Conservation (phyloP, 2,888 invertebrate genomes). For the Omphaloscelis lunosa region DNA sequence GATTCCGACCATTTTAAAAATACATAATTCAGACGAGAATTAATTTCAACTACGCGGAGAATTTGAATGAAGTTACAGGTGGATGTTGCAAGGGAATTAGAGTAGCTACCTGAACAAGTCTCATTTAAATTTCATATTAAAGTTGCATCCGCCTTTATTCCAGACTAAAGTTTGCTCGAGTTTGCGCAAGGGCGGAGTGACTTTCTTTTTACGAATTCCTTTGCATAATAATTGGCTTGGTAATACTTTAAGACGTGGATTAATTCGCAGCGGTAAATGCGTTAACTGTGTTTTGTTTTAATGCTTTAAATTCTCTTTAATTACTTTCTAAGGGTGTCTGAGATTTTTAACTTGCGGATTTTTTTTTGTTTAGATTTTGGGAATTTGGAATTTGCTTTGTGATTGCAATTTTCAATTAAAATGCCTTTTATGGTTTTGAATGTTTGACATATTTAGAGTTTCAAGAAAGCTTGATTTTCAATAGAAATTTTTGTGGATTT, state of each 20-base stretch:
- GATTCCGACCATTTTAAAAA: slow-evolving; percentile 73
- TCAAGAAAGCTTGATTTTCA: not conserved
- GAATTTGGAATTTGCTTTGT: slow-evolving; percentile 15
- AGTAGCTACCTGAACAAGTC: slow-evolving; percentile 72
- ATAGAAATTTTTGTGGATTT: not conserved
- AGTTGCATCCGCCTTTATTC: slow-evolving; percentile 77
- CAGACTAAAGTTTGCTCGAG: slow-evolving; percentile 66
- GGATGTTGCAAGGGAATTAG: slow-evolving; percentile 77
- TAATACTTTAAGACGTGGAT: slow-evolving; percentile 66
- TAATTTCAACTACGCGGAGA: slow-evolving; percentile 74
- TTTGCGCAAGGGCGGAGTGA: slow-evolving; percentile 69
- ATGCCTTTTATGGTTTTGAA: not conserved
- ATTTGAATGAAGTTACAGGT: slow-evolving; percentile 75
- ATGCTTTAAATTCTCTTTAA: slow-evolving; percentile 64
- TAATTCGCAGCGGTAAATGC: slow-evolving; percentile 67
- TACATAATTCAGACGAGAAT: slow-evolving; percentile 78
- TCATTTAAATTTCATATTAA: slow-evolving; percentile 83
- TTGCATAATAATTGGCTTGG: slow-evolving; percentile 71
- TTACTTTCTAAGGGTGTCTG: slow-evolving; percentile 57
- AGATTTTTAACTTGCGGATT: slow-evolving; percentile 61
- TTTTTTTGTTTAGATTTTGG: slow-evolving; percentile 42
- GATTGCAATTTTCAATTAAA: slow-evolving; percentile 37
- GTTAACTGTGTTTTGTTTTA: slow-evolving; percentile 65
- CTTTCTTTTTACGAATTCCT: slow-evolving; percentile 73
- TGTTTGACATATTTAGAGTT: slow-evolving; percentile 8